phyloP scores from a whole-genome alignment of 2,113 vertebrate genomes.

The Gulo gulo region DNA sequence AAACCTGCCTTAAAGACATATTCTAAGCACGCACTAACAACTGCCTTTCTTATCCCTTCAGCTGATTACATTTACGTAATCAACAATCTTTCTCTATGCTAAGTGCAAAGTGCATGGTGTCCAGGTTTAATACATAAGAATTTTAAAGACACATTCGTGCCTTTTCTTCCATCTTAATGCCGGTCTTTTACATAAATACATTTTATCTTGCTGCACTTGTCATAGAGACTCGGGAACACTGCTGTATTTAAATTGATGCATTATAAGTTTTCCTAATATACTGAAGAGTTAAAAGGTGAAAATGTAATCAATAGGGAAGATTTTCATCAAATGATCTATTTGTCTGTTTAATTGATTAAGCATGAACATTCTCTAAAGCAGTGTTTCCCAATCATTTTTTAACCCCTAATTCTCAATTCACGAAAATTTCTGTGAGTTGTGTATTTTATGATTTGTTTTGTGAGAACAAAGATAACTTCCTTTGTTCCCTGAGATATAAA shows the following conservation, averaged over 20 bases:
- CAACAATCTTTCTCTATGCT: not conserved
- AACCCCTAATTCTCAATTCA: not conserved
- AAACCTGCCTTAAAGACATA: not conserved
- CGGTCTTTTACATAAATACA: not conserved
- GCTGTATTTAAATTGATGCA: not conserved
- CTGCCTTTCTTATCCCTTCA: not conserved
- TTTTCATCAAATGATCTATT: not conserved
- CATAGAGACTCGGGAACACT: not conserved
- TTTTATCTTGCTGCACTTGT: not conserved
- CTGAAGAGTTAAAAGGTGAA: not conserved
- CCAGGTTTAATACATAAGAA: not conserved
- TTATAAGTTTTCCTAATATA: not conserved
- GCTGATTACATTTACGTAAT: not conserved
- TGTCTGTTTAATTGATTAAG: not conserved
- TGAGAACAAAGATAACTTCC: not conserved
- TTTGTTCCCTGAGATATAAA: not conserved
- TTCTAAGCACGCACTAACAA: not conserved
- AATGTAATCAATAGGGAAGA: not conserved
- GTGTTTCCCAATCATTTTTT: not conserved
- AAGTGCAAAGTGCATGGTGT: not conserved
- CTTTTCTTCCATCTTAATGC: not conserved
- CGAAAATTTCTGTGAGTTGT: not conserved
- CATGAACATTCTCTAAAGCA: not conserved
- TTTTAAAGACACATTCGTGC: not conserved
- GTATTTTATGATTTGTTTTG: not conserved